These are phyloP conservation scores for Graphium colonna DNA, from an alignment of 2,888 invertebrate genomes.

Conservation along the genomic window DNA sequence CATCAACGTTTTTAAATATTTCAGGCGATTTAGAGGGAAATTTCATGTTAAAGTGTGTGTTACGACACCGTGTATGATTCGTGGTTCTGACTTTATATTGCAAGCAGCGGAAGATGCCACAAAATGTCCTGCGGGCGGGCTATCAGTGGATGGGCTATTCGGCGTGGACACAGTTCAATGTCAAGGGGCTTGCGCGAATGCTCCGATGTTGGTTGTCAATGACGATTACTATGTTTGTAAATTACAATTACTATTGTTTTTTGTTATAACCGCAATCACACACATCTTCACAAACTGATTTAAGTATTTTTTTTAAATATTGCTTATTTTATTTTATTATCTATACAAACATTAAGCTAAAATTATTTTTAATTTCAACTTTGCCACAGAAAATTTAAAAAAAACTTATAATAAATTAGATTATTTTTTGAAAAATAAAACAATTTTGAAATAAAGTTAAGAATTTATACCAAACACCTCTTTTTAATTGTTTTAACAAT, in stretches of 20 bases:
- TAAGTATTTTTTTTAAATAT: no score
- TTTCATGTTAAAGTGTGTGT: slow-evolving; percentile 63
- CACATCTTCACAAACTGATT: background rate
- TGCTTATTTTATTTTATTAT: no score
- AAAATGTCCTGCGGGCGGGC: slow-evolving; percentile 46
- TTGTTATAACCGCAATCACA: no score
- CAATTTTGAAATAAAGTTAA: no score
- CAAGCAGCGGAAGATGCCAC: slow-evolving; percentile 50
- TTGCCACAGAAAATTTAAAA: no score
- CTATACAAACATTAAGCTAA: no score
- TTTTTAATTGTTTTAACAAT: no score
- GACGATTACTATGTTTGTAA: slow-evolving; percentile 66
- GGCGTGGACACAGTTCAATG: slow-evolving; percentile 65
- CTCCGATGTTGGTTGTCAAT: slow-evolving; percentile 58
- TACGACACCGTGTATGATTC: slow-evolving; percentile 67
- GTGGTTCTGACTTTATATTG: slow-evolving; percentile 55
- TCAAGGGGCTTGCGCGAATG: slow-evolving; percentile 66
- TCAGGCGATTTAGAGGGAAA: slow-evolving; percentile 54
- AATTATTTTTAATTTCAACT: no score
- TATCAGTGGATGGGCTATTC: slow-evolving; percentile 56
- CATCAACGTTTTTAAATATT: no score
- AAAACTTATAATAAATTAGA: background rate
- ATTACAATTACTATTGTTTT: no score
- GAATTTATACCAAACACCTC: no score
- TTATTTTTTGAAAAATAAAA: no score